These are phyloP conservation scores for Homarus americanus DNA, from an alignment of 1,140 invertebrate genomes.

Conservation along the genomic window DNA sequence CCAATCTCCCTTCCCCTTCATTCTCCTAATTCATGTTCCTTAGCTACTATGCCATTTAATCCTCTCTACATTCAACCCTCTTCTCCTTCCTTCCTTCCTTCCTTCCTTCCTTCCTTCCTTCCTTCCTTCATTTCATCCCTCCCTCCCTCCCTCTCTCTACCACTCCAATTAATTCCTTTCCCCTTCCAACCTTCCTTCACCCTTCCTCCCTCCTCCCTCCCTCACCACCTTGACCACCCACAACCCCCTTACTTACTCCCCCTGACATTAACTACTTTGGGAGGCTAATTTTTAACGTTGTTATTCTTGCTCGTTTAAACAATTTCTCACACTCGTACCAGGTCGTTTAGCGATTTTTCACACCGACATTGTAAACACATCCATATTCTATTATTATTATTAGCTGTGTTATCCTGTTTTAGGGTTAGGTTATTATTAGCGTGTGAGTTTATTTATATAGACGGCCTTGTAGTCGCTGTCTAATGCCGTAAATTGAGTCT, in stretches of 20 bases:
- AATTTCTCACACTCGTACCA: neutral
- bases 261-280: neutral
- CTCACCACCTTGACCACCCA: neutral
- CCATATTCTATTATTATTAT: neutral
- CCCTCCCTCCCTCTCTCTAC: neutral
- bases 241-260: neutral
- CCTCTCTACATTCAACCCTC: neutral
- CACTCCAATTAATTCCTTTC: neutral
- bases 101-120: neutral
- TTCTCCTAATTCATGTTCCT: neutral
- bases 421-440: neutral
- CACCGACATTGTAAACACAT: neutral
- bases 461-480: no score
- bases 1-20: neutral
- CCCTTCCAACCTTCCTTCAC: neutral
- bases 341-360: neutral
- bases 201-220: neutral
- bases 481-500: no score
- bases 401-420: neutral
- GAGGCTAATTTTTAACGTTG: neutral
- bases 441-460: neutral
- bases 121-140: neutral
- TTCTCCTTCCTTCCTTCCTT: no score
- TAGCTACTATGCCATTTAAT: neutral
- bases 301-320: neutral